Percentiles rank a stretch among this genome's conserved stretches.
phyloP scores from a whole-genome alignment of 2,113 vertebrate genomes.

The Zootoca vivipara region DNA sequence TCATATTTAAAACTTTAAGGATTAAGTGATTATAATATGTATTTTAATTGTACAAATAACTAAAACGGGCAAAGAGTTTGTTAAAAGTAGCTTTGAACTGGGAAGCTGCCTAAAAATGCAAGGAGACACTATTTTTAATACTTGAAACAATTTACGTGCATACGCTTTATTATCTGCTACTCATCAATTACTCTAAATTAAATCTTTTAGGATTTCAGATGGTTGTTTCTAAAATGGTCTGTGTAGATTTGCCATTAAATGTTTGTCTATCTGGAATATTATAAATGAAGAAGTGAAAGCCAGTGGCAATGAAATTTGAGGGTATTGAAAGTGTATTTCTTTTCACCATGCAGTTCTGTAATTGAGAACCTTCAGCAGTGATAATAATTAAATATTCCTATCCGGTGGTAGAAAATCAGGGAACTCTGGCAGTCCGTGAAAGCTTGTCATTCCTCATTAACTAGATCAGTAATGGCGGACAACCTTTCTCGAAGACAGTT shows the following conservation, averaged over 20 bases:
- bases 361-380: neutral
- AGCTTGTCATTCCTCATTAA: neutral
- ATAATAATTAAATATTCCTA: neutral
- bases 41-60: neutral
- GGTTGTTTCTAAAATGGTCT: neutral
- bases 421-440: neutral
- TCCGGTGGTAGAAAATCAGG: no score
- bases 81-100: neutral
- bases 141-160: neutral
- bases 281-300: neutral
- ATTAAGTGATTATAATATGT: neutral
- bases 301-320: neutral
- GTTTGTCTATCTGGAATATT: neutral
- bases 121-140: neutral
- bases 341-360: neutral
- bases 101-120: neutral
- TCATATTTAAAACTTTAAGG: neutral
- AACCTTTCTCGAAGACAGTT: neutral
- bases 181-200: neutral
- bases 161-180: neutral
- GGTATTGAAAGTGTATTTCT: neutral
- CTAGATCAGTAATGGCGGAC: neutral
- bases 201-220: neutral
- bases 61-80: neutral
- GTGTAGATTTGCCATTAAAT: neutral